A percentile compares a stretch with the other conserved stretches of the same genome.
These are phyloP conservation scores for Macrotis lagotis DNA, from an alignment of 2,113 vertebrate species.

Conservation along the genomic window DNA sequence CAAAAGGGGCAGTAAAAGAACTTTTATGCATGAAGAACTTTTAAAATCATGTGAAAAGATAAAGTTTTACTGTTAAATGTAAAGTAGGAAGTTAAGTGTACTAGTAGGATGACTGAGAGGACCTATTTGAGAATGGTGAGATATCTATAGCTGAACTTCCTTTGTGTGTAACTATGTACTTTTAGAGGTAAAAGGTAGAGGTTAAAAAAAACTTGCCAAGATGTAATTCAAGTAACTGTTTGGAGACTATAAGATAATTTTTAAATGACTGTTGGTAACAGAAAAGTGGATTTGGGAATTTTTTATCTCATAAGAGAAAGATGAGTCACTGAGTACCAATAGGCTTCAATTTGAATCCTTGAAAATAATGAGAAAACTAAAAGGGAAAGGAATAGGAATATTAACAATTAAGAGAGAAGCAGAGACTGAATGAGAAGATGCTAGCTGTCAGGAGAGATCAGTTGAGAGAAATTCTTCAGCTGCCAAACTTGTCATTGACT, in stretches of 20 bases:
- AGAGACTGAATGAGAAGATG: neutral
- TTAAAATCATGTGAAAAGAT: neutral
- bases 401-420: too few relatives aligned
- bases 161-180: neutral
- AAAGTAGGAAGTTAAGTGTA: too few relatives aligned
- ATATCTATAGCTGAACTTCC: neutral
- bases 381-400: too few relatives aligned
- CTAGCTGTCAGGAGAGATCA: neutral
- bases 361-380: too few relatives aligned
- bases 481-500: neutral
- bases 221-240: neutral
- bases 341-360: too few relatives aligned
- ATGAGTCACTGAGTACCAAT: too few relatives aligned
- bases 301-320: too few relatives aligned
- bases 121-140: neutral
- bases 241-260: neutral
- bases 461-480: neutral
- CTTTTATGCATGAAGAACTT: neutral
- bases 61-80: too few relatives aligned
- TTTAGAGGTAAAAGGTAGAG: neutral
- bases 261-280: too few relatives aligned
- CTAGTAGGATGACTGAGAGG: neutral
- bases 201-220: neutral
- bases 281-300: too few relatives aligned
- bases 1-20: neutral